Evolutionary conservation across 2,797 vertebrate genomes (phyloP).

Genomic region (Muscicapa comitata): DNA sequence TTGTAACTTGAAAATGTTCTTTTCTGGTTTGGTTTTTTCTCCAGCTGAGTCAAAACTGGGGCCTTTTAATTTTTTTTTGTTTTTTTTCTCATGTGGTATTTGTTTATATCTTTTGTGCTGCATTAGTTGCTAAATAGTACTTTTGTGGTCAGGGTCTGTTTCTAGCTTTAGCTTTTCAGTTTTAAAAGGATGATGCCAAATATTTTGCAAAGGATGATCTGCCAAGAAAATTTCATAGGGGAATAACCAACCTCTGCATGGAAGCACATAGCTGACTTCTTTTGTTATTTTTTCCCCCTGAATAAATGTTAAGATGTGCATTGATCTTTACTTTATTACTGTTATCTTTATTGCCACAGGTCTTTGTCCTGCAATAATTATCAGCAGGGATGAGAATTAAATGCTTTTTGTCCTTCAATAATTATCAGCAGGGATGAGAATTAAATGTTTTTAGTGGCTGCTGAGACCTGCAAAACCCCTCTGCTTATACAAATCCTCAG

Average conservation of each 20-base stretch:
- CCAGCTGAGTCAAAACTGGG: neutral
- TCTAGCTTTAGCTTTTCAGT: neutral
- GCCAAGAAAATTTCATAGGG: neutral
- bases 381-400: neutral
- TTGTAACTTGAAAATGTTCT: neutral
- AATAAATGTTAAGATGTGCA: neutral
- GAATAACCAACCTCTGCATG: neutral
- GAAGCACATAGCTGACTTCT: neutral
- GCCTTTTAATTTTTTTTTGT: neutral
- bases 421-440: neutral
- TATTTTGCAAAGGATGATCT: neutral
- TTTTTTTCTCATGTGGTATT: neutral
- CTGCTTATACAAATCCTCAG: neutral
- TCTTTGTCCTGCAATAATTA: neutral
- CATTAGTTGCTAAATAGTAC: conserved; percentile 18
- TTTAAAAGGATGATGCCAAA: neutral
- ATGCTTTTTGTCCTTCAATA: neutral
- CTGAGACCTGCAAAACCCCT: neutral
- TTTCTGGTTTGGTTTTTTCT: neutral
- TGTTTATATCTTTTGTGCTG: conserved; percentile 8
- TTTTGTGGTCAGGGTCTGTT: conserved; percentile 38
- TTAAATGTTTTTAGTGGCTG: neutral
- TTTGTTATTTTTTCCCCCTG: neutral
- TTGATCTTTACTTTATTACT: neutral
- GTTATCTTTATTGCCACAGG: neutral